Evolutionary conservation across 2,797 vertebrate genomes (phyloP), one percentile per base, ranked within the genome.

Genomic region (Channallabes apus): DNA sequence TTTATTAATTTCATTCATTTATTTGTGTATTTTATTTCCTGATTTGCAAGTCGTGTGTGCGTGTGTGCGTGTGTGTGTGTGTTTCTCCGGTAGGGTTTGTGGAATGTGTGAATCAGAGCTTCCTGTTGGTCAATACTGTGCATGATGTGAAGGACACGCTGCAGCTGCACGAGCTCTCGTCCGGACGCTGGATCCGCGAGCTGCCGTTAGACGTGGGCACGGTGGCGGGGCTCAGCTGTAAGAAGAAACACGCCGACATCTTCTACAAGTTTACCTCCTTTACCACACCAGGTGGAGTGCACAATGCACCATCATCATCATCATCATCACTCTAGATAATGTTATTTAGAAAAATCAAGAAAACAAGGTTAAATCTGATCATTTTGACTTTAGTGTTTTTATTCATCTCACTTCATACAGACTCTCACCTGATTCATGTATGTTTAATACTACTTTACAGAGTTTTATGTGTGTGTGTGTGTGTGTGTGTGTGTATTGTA

Each of bases 201-300:
- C 92, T 96, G 87, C 95, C 94, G 0, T 89, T 96, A 62, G 94
- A 93, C 0, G 93, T 96, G 2, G 95, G 95, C 29, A 94, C 94
- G 0, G 91, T 95, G 54, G 84, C 58, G 0, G 94, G 94, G 6
- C 88, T 95, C 82, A 95, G 94, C 92, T 94, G 94, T 91, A 95
- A 94, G 90, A 96, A 96, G 91, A 94, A 95, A 27, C 91, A 95
- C 87, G 81, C 93, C 0, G 95, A 95, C 1, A 91, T 96, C 87
- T 96, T 95, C 91, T 96, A 95, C 91, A 94, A 95, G 89, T 95
- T 95, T 89, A 94, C 93, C 69, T 96, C 94, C 62, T 96, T 95
- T 81, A 94, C 94, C 1, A 94, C 94, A 0, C 94, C 95, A 24
- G 95, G 94, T 94, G 65, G 11, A 62, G 59, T 46, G 18, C 67